These are phyloP conservation scores for Sebastes nivosus DNA, from an alignment of 2,797 vertebrate genomes.

Conservation along the genomic window DNA sequence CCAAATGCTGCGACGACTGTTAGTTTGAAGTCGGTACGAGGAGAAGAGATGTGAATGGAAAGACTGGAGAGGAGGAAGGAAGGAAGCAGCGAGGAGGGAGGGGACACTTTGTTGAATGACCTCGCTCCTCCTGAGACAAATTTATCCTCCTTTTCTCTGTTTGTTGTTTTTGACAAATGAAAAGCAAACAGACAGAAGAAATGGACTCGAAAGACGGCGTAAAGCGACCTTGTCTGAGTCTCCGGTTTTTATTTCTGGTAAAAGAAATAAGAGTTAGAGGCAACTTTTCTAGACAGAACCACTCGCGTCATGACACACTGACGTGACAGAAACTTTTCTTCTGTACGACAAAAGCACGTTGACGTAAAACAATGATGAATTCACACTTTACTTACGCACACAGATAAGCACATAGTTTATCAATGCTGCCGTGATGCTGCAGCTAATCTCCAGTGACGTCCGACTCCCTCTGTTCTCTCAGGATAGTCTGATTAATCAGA, in stretches of 20 bases:
- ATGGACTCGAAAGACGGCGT: neutral
- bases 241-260: neutral
- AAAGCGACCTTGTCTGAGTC: conserved; percentile 27
- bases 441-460: neutral
- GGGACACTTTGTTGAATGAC: conserved; percentile 23
- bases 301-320: neutral
- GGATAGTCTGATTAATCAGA: neutral
- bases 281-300: neutral
- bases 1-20: neutral
- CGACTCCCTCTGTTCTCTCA: neutral
- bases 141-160: neutral
- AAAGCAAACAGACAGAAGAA: neutral
- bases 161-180: conserved; percentile 17
- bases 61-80: neutral
- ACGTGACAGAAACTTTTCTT: neutral
- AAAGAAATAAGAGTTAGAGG: neutral
- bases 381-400: neutral
- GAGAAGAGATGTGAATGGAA: neutral
- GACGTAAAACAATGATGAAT: neutral
- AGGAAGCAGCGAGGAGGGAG: neutral
- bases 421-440: neutral
- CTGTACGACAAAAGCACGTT: neutral
- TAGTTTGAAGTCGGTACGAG: neutral
- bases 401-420: neutral
- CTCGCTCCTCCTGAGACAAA: neutral